These are phyloP conservation scores for Drosophila paulistorum DNA, from an alignment of 1,140 invertebrate genomes.

Conservation along the genomic window DNA sequence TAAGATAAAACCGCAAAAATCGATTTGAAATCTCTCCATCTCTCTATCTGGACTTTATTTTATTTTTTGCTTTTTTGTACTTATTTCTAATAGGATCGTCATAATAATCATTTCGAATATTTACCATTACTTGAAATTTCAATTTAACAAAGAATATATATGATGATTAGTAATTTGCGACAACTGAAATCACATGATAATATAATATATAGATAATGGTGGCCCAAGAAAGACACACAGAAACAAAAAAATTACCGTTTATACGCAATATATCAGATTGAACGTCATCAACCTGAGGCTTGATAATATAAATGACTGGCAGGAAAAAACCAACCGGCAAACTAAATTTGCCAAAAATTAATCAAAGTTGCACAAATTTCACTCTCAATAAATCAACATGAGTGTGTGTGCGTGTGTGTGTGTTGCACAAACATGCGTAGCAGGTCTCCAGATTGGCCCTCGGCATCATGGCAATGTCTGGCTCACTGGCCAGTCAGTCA, in stretches of 20 bases:
- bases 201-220: not conserved
- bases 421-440: constrained; percentile 26
- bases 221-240: not conserved
- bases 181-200: constrained; percentile 10
- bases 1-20: constrained; percentile 60
- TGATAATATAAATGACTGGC: constrained; percentile 25
- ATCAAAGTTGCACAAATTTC: constrained; percentile 71
- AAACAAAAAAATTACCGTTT: not conserved
- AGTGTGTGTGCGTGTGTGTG: constrained; percentile 22
- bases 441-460: constrained; percentile 14
- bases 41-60: not conserved
- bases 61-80: not conserved
- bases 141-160: not conserved
- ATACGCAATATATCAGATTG: constrained; percentile 1
- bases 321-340: constrained; percentile 12
- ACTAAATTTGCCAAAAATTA: constrained; percentile 76
- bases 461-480: not conserved
- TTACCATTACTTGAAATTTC: not conserved
- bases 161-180: constrained; percentile 3
- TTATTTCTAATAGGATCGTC: constrained; percentile 10
- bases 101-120: constrained; percentile 4
- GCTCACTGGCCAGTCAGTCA: constrained; percentile 18
- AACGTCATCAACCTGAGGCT: constrained; percentile 5
- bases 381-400: constrained; percentile 75
- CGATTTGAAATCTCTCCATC: constrained; percentile 32